phyloP scores from a whole-genome alignment of 2,113 vertebrate genomes.

The Coracopsis vasa region DNA sequence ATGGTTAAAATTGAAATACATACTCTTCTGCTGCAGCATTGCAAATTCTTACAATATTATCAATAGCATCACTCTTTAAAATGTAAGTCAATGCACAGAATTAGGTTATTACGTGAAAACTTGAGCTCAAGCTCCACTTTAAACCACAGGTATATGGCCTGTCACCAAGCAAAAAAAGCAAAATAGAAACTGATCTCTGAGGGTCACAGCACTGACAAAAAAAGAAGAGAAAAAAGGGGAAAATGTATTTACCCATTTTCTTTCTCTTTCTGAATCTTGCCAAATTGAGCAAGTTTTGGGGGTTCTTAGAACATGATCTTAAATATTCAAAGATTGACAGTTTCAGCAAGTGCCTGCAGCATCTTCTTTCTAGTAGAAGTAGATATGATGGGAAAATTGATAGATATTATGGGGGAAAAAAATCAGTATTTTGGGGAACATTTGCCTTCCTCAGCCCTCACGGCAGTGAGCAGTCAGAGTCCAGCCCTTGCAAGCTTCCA shows the following conservation, averaged over 20 bases:
- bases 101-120: background rate
- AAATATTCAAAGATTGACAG: background rate
- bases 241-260: background rate
- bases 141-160: background rate
- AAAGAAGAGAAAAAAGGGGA: background rate
- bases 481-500: background rate
- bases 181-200: background rate
- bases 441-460: background rate
- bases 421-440: background rate
- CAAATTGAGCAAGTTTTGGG: background rate
- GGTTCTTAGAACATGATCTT: background rate
- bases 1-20: background rate
- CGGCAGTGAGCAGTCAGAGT: background rate
- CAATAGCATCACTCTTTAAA: background rate
- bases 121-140: background rate
- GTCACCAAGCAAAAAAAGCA: fast-evolving
- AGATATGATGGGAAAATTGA: background rate
- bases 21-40: background rate
- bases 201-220: background rate
- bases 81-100: background rate
- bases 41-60: background rate
- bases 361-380: background rate
- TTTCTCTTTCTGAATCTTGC: background rate
- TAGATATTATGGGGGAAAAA: background rate
- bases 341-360: background rate